Evolutionary conservation across 2,113 vertebrate species (phyloP).

Genomic region (Deroptyus accipitrinus): DNA sequence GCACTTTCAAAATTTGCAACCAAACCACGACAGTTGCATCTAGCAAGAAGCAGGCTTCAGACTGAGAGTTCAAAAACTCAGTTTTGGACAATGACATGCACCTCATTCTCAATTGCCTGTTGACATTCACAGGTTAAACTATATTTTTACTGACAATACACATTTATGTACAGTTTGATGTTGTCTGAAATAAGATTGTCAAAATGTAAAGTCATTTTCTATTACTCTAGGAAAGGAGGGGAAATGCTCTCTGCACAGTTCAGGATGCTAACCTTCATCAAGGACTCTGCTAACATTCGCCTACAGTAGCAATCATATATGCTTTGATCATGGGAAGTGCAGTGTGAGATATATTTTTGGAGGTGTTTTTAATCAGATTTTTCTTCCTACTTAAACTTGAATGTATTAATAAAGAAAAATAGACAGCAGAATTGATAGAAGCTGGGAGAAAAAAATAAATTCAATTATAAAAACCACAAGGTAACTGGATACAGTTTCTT

Average conservation of each 20-base stretch:
- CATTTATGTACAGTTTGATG: not conserved
- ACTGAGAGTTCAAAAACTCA: not conserved
- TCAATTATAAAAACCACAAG: not conserved
- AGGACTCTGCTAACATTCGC: not conserved
- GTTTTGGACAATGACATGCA: not conserved
- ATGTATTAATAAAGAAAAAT: not conserved
- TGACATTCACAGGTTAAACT: not conserved
- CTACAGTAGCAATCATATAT: not conserved
- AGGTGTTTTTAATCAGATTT: not conserved
- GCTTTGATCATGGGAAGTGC: not conserved
- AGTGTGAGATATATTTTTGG: not conserved
- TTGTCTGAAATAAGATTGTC: not conserved
- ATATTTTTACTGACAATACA: not conserved
- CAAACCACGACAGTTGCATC: not conserved
- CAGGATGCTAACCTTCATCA: not conserved
- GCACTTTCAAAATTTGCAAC: not conserved
- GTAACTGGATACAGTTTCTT: not conserved
- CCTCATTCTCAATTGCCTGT: not conserved
- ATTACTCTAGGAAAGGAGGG: not conserved
- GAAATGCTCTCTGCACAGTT: not conserved
- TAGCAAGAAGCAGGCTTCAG: not conserved
- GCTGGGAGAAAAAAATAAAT: not conserved
- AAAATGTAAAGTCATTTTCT: not conserved
- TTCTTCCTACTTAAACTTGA: not conserved
- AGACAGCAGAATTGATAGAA: not conserved